Base-by-base conservation (phyloP, 1,140 invertebrate genomes). In the Cepaea nemoralis region DNA sequence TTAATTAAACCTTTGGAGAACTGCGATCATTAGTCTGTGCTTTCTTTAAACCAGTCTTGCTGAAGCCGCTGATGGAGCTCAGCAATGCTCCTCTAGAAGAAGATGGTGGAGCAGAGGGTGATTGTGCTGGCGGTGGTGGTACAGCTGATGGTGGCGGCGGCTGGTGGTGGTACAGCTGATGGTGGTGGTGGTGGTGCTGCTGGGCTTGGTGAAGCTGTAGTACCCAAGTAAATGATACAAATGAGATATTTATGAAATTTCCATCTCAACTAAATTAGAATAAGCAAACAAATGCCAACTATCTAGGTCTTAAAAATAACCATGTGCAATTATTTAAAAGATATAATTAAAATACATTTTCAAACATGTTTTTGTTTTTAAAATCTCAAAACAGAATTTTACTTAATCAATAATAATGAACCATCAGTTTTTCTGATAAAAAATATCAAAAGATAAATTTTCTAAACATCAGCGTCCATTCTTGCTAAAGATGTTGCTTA, bases 61-160 rank as follows among this genome's bases (percentile, higher is more conserved):
- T 87, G 78, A 91, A 91, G n/a, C 85, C 82, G 22, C 81, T 81
- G 75, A 91, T 91, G 42, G 90, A 90, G 39, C 85, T 86, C 14
- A 91, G 85, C n/a, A 91, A 83, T 39, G 87, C 89, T 8, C 86
- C 85, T 69, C 89, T 82, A 45, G 63, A 69, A 19, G 80, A 74
- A 10, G 81, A 45, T 14, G 75, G 66, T 67, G 78, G 48, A 14
- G 79, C 27, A 5, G 80, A n/a, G 1, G 85, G n/a, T 24, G 83
- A 24, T 14, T 82, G 48, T 1, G 81, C 45, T 19, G 83, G 75
- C 22, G 85, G 39, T 42, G 83, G 80, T n/a, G 82, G 55, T 35
- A 81, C 50, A 24, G 83, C 77, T 42, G 83, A 69, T 6, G 80
- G 69, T 12, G 84, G 75, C 19, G 80, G 71, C 27, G 75, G 50